Base-by-base conservation (phyloP, 2,888 invertebrate genomes). In the Clepsis dumicolana region DNA sequence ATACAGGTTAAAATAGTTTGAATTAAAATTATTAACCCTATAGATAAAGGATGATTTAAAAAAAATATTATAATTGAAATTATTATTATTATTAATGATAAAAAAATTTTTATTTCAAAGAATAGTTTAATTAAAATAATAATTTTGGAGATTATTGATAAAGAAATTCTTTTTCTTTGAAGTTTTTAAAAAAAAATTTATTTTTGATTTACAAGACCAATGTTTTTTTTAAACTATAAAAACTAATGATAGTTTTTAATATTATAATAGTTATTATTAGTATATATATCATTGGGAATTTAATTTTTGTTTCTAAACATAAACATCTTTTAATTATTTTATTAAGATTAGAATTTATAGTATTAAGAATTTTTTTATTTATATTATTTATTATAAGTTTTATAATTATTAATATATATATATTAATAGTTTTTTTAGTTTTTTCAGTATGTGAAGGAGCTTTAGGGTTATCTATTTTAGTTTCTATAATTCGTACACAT, bases 71-170 rank as follows among this genome's bases (percentile, higher is more conserved):
- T 70, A 52, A 84, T 61, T 14, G 85, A 82, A 57, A 82, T 53
- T 64, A 88, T 76, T 75, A 92, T 85, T 77, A 93, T 80, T 80
- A 87, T 79, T 75, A 82, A 75, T 32, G 89, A 83, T 71, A 92
- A 77, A 77, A 87, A 80, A 77, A 91, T 76, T 87, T 87, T 88
- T 74, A 76, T 76, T 72, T 88, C 94, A 95, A 93, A 91, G 93
- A 93, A 87, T 95, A 95, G 94, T 95, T 95, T 95, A 88, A 79
- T 74, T 88, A 95, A 89, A 95, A 95, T 95, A 92, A 94, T 95
- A 95, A 95, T 95, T 95, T 95, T 95, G 95, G 95, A 94, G 93
- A 95, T 95, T 95, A 95, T 94, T 81, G 94, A 94, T 92, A 93
- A 90, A 92, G 87, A 86, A 8, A 79, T 77, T 86, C 88, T 93